Evolutionary conservation across 1,140 invertebrate genomes (phyloP).

Genomic region (Drosophila subpulchrella): DNA sequence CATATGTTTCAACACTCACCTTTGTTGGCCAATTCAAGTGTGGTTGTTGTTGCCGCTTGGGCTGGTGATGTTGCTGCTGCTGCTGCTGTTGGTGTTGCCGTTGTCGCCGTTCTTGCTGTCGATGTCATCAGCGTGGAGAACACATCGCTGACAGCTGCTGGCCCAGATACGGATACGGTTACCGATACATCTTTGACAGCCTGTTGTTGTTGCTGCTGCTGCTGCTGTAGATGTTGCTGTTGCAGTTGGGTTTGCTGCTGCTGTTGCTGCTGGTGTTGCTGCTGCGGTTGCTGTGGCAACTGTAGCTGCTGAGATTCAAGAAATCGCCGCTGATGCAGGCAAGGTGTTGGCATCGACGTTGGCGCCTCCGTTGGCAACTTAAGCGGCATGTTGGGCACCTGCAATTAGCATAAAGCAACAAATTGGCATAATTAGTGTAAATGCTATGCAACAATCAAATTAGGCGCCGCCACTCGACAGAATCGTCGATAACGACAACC

Average conservation of each 20-base stretch:
- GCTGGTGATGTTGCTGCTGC: conserved; percentile 26
- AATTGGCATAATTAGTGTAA: conserved; percentile 66
- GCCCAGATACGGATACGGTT: conserved; percentile 39
- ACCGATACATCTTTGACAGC: conserved; percentile 31
- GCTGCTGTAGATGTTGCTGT: conserved; percentile 20
- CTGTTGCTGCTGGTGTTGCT: conserved; percentile 33
- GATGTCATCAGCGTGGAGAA: conserved; percentile 60
- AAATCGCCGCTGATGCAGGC: conserved; percentile 73
- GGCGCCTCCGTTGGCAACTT: conserved; percentile 41
- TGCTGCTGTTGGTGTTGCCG: conserved; percentile 19
- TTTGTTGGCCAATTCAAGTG: conserved; percentile 65
- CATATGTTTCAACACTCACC: conserved; percentile 44
- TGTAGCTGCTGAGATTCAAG: conserved; percentile 69
- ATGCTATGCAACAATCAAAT: conserved; percentile 47
- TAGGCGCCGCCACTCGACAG: conserved; percentile 42
- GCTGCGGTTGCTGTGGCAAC: conserved; percentile 54
- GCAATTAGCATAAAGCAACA: conserved; percentile 66
- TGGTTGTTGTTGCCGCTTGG: conserved; percentile 33
- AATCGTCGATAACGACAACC: conserved; percentile 15
- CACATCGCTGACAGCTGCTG: conserved; percentile 49
- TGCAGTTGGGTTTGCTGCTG: conserved; percentile 25
- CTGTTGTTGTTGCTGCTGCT: conserved; percentile 13
- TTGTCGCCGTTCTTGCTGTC: conserved; percentile 35
- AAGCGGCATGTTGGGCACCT: conserved; percentile 83
- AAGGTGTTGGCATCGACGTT: conserved; percentile 43